Evolutionary conservation across 2,888 invertebrate species (phyloP), one percentile per base, ranked within the genome.

Genomic region (Drosophila meridiana): DNA sequence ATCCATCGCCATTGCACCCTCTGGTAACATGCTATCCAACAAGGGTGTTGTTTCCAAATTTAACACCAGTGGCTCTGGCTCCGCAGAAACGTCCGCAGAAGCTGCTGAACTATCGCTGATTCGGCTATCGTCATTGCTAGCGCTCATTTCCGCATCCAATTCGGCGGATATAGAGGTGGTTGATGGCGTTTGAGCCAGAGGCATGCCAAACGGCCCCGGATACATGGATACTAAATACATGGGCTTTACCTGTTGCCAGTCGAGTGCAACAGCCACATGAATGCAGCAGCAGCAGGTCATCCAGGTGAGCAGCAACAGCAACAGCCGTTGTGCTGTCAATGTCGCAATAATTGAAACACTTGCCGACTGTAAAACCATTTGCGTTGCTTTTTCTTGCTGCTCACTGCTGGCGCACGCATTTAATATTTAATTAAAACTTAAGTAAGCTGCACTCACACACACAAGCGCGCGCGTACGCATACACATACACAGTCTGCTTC

Each of bases 201-300:
- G 76, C 69, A 74, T 76, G 48, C 78, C 73, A 8, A 71, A 68
- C 28, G 87, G 79, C 14, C 83, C 72, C 62, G 92, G 90, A 73
- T 90, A 89, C 91, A 92, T 92, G 65, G 92, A 88, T 34, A 92
- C 91, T 75, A 93, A 82, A 79, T 91, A 91, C 93, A 92, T 92
- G 26, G 92, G 92, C 79, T 92, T 92, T 70, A 92, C 92, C 78
- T 87, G 83, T 73, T 87, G 85, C 92, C 93, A 92, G 71, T 91
- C 90, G 63, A 92, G 78, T 47, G 90, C 86, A n/a, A 80, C 68
- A 14, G 74, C 63, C 48, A 59, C 76, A 60, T 76, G 56, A 7
- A 42, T 56, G 76, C 56, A 80, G 72, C 75, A 74, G 66, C 73
- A 36, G 13, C 60, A 77, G 61, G 42, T 59, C 11, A 62, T 34